Percentiles rank a stretch among this genome's conserved stretches.
Evolutionary conservation across 2,113 vertebrate genomes (phyloP).

Genomic region (Salvelinus namaycush): DNA sequence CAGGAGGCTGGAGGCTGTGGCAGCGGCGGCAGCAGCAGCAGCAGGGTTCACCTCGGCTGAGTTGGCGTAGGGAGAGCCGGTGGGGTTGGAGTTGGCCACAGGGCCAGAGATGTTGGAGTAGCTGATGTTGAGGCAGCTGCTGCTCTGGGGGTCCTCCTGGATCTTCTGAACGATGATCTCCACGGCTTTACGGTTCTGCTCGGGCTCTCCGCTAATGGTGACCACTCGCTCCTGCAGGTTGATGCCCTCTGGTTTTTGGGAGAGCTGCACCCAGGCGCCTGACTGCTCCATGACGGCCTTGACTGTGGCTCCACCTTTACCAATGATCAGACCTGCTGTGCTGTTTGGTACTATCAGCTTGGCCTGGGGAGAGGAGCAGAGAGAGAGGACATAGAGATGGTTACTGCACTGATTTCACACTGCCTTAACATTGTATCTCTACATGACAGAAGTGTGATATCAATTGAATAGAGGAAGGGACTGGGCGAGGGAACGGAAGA

Average conservation of each 20-base stretch:
- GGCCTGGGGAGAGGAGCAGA: conserved; percentile 72
- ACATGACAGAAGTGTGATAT: not conserved
- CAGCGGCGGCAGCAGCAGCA: conserved; percentile 77
- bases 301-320: conserved; percentile 89
- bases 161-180: conserved; percentile 94
- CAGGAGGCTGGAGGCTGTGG: conserved; percentile 83
- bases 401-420: conserved; percentile 3
- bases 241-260: conserved; percentile 91
- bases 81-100: conserved; percentile 94
- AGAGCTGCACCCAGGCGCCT: conserved; percentile 92
- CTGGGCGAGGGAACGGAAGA: conserved; percentile 11
- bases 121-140: conserved; percentile 93
- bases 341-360: conserved; percentile 95
- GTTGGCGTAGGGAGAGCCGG: conserved; percentile 93
- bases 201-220: conserved; percentile 89
- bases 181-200: conserved; percentile 90
- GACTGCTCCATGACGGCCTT: conserved; percentile 95
- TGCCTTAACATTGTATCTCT: not conserved
- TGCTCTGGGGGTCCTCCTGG: conserved; percentile 93
- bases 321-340: conserved; percentile 91
- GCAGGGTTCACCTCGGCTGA: conserved; percentile 85
- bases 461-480: not conserved
- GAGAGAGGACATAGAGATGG: conserved; percentile 12
- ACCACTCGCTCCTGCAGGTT: conserved; percentile 93
- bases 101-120: conserved; percentile 92